Conservation (phyloP, 2,888 invertebrate species). For the Erpobdella octoculata region DNA sequence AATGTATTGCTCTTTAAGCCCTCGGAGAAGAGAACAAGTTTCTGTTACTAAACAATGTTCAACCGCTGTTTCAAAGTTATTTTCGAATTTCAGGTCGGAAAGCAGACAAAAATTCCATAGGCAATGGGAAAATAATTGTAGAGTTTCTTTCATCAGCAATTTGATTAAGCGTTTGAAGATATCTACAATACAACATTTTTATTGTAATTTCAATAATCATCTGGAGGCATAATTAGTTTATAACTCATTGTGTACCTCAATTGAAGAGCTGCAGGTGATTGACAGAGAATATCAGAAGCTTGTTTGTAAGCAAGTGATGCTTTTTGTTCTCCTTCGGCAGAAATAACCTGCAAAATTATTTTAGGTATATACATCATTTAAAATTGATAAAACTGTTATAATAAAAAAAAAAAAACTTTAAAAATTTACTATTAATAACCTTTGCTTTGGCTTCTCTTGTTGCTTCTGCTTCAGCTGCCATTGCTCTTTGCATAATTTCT, state of each 20-base stretch:
- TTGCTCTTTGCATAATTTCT: constrained; percentile 41
- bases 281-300: neutral
- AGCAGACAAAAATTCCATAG: neutral
- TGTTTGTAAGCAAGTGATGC: constrained; percentile 4
- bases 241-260: neutral
- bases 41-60: too few relatives aligned
- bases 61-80: too few relatives aligned
- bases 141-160: constrained; percentile 13
- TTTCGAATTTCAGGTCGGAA: too few relatives aligned
- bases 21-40: too few relatives aligned
- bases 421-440: too few relatives aligned
- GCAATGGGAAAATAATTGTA: constrained; percentile 11
- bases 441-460: constrained; percentile 42
- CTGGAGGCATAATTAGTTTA: too few relatives aligned
- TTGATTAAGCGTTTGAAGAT: neutral
- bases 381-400: too few relatives aligned
- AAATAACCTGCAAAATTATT: neutral
- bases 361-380: too few relatives aligned
- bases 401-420: too few relatives aligned
- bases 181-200: too few relatives aligned
- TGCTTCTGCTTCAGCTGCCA: constrained; percentile 44
- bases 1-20: too few relatives aligned
- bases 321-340: constrained; percentile 10
- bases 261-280: constrained; percentile 12
- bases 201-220: too few relatives aligned